A percentile compares a stretch with the other conserved stretches of the same genome.
Evolutionary conservation across 2,113 vertebrate genomes (phyloP).

Genomic region (Sialia sialis): DNA sequence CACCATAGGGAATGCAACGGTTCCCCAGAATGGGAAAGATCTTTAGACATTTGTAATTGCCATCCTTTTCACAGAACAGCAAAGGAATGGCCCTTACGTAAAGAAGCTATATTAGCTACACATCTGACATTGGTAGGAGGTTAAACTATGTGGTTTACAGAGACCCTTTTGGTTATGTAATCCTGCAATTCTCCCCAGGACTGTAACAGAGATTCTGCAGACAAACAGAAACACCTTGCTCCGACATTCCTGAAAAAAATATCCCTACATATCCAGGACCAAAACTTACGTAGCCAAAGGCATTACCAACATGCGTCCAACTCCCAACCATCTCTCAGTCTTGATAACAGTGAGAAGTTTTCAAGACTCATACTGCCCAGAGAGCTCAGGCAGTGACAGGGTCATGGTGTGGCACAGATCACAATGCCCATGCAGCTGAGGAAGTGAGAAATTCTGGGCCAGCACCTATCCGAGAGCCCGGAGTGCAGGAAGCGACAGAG

Average conservation of each 20-base stretch:
- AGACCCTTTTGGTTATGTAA: accelerated
- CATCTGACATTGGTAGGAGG: accelerated
- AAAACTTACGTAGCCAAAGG: accelerated
- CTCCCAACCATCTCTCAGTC: accelerated
- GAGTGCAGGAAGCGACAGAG: too few relatives aligned
- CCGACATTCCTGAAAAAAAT: not conserved
- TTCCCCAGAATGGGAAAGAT: not conserved
- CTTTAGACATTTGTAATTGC: not conserved
- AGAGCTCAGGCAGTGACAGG: not conserved
- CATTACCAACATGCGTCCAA: accelerated
- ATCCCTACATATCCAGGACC: not conserved
- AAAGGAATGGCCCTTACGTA: accelerated
- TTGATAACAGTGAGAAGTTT: accelerated
- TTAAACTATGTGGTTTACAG: accelerated
- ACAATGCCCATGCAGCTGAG: not conserved
- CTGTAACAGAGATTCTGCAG: accelerated
- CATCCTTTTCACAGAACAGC: not conserved
- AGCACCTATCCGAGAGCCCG: too few relatives aligned
- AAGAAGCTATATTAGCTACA: not conserved
- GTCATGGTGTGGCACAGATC: too few relatives aligned
- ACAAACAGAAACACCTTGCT: not conserved
- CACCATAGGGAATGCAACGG: accelerated
- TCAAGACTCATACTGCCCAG: accelerated
- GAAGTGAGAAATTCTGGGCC: not conserved
- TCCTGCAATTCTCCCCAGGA: not conserved